phyloP scores from a whole-genome alignment of 2,797 vertebrate species.

The Girardinus metallicus region DNA sequence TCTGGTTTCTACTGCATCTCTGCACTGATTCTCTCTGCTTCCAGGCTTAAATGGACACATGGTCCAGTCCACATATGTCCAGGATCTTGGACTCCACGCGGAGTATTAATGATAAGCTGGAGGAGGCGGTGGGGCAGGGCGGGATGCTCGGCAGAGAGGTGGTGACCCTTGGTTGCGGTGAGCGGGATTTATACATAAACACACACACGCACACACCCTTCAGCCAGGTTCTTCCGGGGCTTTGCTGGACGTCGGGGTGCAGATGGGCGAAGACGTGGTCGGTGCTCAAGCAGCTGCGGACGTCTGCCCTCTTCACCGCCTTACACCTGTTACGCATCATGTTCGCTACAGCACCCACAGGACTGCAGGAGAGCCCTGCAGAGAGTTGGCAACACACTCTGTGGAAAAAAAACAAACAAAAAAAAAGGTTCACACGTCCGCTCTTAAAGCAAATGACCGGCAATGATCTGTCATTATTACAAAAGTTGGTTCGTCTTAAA shows the following conservation, averaged over 20 bases:
- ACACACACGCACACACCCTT: slow-evolving; percentile 14
- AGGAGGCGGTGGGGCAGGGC: slow-evolving; percentile 14
- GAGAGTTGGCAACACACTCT: slow-evolving; percentile 8
- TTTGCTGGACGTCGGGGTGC: slow-evolving; percentile 45
- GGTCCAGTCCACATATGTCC: slow-evolving; percentile 58
- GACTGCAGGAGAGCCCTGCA: slow-evolving; percentile 53
- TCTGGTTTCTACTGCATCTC: neutral
- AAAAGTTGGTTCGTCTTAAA: neutral
- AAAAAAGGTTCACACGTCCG: slow-evolving; percentile 4
- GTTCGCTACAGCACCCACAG: slow-evolving; percentile 81
- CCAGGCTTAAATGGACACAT: slow-evolving; percentile 65
- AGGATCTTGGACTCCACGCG: slow-evolving; percentile 45
- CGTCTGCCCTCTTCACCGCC: slow-evolving; percentile 65
- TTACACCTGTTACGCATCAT: slow-evolving; percentile 89
- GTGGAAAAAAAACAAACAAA: neutral
- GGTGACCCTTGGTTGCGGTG: slow-evolving; percentile 71
- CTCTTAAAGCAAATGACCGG: neutral
- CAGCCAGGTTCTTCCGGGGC: slow-evolving; percentile 54
- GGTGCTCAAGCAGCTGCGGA: slow-evolving; percentile 82
- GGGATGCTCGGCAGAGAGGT: slow-evolving; percentile 54
- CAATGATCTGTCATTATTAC: slow-evolving; percentile 4
- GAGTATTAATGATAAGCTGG: slow-evolving; percentile 41
- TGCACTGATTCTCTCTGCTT: neutral
- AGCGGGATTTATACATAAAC: slow-evolving; percentile 36
- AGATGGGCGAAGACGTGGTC: slow-evolving; percentile 81